Percentiles rank a stretch among this genome's conserved stretches.
Conservation (phyloP, 2,113 vertebrate species). For the Poecile atricapillus region DNA sequence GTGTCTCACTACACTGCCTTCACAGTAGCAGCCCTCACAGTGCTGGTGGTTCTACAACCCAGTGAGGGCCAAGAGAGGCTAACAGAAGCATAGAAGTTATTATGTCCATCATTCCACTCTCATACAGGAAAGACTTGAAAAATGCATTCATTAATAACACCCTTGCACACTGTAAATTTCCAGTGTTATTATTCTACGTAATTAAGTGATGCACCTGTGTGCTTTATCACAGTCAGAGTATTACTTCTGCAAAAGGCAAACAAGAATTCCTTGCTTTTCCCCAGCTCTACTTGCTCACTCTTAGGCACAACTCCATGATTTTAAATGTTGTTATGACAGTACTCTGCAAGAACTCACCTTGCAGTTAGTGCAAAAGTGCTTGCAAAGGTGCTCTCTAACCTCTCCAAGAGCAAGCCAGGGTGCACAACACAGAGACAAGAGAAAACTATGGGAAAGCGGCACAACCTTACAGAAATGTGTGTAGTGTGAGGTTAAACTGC, state of each 20-base stretch:
- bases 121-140: background rate
- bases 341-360: background rate
- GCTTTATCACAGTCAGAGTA: background rate
- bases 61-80: background rate
- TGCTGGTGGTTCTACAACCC: background rate
- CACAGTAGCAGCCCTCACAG: background rate
- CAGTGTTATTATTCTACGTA: background rate
- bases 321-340: background rate
- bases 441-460: background rate
- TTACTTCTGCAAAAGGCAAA: background rate
- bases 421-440: background rate
- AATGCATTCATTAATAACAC: slow-evolving; percentile 25
- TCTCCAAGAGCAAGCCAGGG: background rate
- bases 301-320: background rate
- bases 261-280: background rate
- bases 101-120: background rate
- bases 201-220: background rate
- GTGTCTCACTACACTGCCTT: background rate
- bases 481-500: background rate
- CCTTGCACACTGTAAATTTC: slow-evolving; percentile 10
- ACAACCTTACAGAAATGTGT: background rate
- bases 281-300: background rate
- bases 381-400: background rate
- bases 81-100: background rate
- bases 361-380: background rate